Conservation (phyloP, 2,797 vertebrate genomes). For the Myiotriccus ornatus region DNA sequence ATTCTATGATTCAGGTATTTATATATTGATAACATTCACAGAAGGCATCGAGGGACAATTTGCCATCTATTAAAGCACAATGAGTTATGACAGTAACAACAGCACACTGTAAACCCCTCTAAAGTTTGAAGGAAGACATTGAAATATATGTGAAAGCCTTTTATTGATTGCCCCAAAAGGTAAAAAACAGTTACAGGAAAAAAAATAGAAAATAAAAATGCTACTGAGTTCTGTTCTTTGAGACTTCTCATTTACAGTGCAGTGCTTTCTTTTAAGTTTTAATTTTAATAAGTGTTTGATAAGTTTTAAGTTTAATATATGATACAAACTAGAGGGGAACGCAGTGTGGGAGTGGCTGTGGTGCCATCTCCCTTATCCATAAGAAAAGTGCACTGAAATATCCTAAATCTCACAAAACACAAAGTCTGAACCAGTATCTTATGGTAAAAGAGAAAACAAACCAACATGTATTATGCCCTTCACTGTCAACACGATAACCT, state of each 20-base stretch:
- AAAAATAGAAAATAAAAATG: neutral
- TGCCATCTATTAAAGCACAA: constrained; percentile 12
- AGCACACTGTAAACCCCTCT: neutral
- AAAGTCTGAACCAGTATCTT: neutral
- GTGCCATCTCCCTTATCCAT: neutral
- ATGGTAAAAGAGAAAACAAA: neutral
- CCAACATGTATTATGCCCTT: neutral
- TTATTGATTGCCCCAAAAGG: neutral
- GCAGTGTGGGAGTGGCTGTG: neutral
- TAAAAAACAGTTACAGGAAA: neutral
- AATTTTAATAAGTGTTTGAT: neutral
- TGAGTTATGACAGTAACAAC: constrained; percentile 1
- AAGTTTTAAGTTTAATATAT: too few species aligned
- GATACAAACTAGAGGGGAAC: neutral
- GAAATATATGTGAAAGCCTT: neutral
- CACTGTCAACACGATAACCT: constrained; percentile 37
- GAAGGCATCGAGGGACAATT: constrained; percentile 36
- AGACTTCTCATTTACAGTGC: neutral
- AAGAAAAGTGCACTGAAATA: neutral
- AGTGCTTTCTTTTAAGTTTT: neutral
- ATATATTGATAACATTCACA: neutral
- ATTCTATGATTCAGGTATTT: neutral
- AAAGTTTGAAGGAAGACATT: constrained; percentile 39
- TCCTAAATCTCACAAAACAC: neutral
- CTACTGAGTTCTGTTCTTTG: neutral